phyloP scores from a whole-genome alignment of 2,888 invertebrate species.

The Furcula furcula region DNA sequence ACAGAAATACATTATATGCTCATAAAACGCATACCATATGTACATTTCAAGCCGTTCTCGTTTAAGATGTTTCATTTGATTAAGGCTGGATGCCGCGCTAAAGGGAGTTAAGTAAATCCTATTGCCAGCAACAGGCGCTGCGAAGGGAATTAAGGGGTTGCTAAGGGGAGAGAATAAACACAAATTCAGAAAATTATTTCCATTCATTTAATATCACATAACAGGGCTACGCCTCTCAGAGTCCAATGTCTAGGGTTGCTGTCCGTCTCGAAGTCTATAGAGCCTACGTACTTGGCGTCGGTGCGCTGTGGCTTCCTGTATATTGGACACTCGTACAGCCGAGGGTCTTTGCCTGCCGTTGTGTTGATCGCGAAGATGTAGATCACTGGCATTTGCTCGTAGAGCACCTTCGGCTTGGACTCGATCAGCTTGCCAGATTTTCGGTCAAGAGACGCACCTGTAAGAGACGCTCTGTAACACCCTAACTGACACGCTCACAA shows the following conservation, averaged over 20 bases:
- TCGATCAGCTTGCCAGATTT: slow-evolving; percentile 94
- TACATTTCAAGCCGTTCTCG: no score
- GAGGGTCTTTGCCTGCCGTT: slow-evolving; percentile 94
- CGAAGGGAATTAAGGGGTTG: no score
- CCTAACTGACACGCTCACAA: no score
- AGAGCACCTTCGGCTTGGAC: slow-evolving; percentile 95
- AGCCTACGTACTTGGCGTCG: slow-evolving; percentile 97
- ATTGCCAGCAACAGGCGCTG: no score
- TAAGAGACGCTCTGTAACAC: no score
- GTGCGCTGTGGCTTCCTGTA: slow-evolving; percentile 97
- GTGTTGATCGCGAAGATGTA: slow-evolving; percentile 98
- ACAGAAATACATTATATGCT: no score
- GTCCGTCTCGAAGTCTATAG: slow-evolving; percentile 96
- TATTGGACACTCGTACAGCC: slow-evolving; percentile 97
- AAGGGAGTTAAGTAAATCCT: neutral
- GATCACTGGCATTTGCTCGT: slow-evolving; percentile 98
- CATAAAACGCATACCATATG: no score
- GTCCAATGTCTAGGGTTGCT: slow-evolving; percentile 97
- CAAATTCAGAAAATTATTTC: neutral
- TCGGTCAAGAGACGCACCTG: slow-evolving; percentile 92
- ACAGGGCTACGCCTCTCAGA: slow-evolving; percentile 95
- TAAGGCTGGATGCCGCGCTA: neutral
- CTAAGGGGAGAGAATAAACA: no score
- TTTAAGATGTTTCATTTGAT: no score
- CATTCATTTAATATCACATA: slow-evolving; percentile 96